phyloP scores from a whole-genome alignment of 1,140 invertebrate genomes.

The Thalassaphorura encarpata region DNA sequence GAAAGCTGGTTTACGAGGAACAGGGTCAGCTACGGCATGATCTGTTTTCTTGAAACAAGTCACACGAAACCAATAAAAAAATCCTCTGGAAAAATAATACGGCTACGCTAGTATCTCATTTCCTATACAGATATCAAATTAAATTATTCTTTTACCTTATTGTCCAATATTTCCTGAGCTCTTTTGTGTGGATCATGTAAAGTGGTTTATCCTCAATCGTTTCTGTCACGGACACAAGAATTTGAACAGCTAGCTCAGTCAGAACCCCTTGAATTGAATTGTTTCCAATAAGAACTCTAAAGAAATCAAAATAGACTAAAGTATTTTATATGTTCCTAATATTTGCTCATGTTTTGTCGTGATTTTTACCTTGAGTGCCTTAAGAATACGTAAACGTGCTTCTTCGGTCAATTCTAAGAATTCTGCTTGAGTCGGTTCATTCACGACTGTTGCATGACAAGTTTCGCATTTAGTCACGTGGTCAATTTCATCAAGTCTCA shows the following conservation, averaged over 20 bases:
- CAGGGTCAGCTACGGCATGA: too few species aligned
- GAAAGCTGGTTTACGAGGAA: too few species aligned
- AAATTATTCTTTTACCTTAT: too few species aligned
- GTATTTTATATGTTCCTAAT: neutral
- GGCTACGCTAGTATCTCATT: too few species aligned
- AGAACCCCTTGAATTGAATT: conserved; percentile 32
- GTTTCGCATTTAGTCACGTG: conserved; percentile 3
- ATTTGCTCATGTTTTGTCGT: neutral
- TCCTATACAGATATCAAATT: too few species aligned
- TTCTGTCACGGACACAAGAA: conserved; percentile 13
- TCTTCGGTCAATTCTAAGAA: conserved; percentile 25
- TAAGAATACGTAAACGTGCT: conserved; percentile 23
- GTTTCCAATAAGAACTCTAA: conserved; percentile 24
- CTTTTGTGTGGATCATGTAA: conserved; percentile 17
- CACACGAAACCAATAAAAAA: too few species aligned
- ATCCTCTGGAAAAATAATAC: too few species aligned
- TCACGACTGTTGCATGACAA: conserved; percentile 1
- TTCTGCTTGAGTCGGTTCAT: conserved; percentile 18
- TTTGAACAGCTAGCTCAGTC: conserved; percentile 27
- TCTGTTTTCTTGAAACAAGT: too few species aligned
- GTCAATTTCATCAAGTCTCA: neutral
- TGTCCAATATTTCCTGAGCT: conserved; percentile 23
- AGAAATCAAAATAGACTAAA: neutral
- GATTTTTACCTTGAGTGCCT: conserved; percentile 21
- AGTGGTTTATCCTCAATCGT: conserved; percentile 19